phyloP scores from a whole-genome alignment of 2,797 vertebrate genomes.

The Sebastes jordani region DNA sequence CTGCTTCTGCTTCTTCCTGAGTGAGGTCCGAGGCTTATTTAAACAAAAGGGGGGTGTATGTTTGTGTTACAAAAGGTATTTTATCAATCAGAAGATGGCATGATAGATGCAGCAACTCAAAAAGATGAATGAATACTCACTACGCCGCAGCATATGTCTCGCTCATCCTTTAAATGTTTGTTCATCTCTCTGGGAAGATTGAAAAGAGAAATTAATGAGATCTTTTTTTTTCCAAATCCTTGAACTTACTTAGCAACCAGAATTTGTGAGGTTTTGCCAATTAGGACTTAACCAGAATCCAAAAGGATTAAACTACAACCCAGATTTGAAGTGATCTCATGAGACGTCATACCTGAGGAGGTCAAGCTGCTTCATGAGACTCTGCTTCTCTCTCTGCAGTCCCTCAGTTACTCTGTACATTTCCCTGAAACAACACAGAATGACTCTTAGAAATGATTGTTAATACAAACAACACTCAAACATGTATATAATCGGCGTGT shows the following conservation, averaged over 20 bases:
- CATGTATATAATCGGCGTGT: not conserved
- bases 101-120: not conserved
- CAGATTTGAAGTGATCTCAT: not conserved
- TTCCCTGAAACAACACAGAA: conserved; percentile 80
- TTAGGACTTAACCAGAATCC: not conserved
- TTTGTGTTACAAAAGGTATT: not conserved
- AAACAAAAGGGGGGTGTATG: not conserved
- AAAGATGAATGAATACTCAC: conserved; percentile 70
- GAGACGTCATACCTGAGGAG: conserved; percentile 85
- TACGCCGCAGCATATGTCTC: conserved; percentile 85
- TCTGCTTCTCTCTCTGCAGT: conserved; percentile 90
- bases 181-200: conserved; percentile 89
- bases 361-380: conserved; percentile 91
- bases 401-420: conserved; percentile 91
- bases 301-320: not conserved
- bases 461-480: not conserved
- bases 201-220: conserved; percentile 10
- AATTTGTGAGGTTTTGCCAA: not conserved
- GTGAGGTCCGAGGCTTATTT: conserved; percentile 76
- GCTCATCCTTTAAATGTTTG: conserved; percentile 91
- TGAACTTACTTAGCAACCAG: not conserved
- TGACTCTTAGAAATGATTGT: not conserved
- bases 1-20: conserved; percentile 84
- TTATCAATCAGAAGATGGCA: not conserved
- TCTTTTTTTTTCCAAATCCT: not conserved